Percentiles rank a stretch among this genome's conserved stretches.
Conservation (phyloP, 1,140 invertebrate species). For the Olivierus martensii region DNA sequence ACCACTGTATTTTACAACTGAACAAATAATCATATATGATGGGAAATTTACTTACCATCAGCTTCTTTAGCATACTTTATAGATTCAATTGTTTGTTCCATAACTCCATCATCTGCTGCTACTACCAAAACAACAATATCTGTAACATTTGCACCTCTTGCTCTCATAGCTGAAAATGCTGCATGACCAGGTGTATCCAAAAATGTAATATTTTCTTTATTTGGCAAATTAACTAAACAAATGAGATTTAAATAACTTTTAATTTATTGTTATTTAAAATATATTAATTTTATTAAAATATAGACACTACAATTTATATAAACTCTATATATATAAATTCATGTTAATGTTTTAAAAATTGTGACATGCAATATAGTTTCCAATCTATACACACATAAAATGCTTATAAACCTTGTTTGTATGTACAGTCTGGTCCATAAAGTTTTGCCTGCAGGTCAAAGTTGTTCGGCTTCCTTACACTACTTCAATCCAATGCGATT, state of each 20-base stretch:
- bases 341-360: no score
- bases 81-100: conserved; percentile 79
- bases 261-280: neutral
- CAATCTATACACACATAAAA: no score
- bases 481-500: no score
- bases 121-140: conserved; percentile 95
- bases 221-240: conserved; percentile 44
- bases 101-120: conserved; percentile 96
- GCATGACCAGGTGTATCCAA: conserved; percentile 99
- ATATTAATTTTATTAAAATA: no score
- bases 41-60: conserved; percentile 36
- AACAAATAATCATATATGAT: neutral
- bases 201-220: conserved; percentile 71
- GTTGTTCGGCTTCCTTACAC: no score
- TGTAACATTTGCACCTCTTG: conserved; percentile 77
- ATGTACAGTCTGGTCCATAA: no score
- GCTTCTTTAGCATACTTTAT: conserved; percentile 40
- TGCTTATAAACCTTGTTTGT: no score
- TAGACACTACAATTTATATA: no score
- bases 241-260: neutral
- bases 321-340: no score
- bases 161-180: conserved; percentile 82
- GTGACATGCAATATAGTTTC: no score
- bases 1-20: no score
- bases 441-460: no score